A percentile compares a stretch with the other conserved stretches of the same genome.
These are phyloP conservation scores for Gobius niger DNA, from an alignment of 2,113 vertebrate genomes.

Conservation along the genomic window DNA sequence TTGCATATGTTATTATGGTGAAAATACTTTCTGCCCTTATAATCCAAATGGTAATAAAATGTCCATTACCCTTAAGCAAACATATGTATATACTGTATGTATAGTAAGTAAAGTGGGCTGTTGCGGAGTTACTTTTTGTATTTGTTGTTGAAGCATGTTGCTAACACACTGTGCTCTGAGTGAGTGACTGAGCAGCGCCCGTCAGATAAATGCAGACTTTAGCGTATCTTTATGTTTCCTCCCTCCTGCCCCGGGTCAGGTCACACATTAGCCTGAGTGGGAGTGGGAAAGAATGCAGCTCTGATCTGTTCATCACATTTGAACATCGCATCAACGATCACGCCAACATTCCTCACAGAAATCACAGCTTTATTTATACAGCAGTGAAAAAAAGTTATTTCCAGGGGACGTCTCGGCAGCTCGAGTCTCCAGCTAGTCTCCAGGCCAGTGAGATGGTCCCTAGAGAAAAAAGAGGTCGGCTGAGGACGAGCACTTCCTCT, in stretches of 20 bases:
- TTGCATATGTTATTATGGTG: no score
- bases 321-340: not conserved
- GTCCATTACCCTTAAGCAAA: not conserved
- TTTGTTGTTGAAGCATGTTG: slow-evolving; percentile 35
- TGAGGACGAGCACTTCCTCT: no score
- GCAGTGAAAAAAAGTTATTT: no score
- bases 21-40: no score
- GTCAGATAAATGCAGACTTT: slow-evolving; percentile 34
- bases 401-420: no score
- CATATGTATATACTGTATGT: not conserved
- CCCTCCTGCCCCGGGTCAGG: slow-evolving; percentile 12
- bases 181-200: slow-evolving; percentile 20
- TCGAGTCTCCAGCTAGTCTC: no score
- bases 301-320: not conserved
- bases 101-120: not conserved
- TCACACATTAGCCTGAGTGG: slow-evolving; percentile 23
- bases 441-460: no score
- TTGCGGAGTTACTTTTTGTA: not conserved
- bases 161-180: not conserved
- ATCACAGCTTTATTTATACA: no score
- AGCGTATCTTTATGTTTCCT: slow-evolving; percentile 26
- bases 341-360: no score
- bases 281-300: slow-evolving; percentile 22
- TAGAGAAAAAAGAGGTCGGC: no score
- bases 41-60: no score